These are phyloP conservation scores for Sphaeramia orbicularis DNA, from an alignment of 2,797 vertebrate genomes.

Conservation along the genomic window DNA sequence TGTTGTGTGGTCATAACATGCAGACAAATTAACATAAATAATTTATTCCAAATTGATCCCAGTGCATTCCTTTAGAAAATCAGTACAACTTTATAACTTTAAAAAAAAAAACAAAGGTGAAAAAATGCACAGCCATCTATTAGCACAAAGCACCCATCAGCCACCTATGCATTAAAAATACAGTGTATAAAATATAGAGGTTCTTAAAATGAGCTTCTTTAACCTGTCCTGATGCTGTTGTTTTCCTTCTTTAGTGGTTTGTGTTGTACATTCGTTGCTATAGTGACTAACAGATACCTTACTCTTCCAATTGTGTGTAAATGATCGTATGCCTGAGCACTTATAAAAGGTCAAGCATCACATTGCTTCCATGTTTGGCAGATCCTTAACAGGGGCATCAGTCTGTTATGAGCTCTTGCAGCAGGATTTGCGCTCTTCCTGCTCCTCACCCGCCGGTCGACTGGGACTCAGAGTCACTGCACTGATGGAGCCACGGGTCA, in stretches of 20 bases:
- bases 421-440: conserved; percentile 68
- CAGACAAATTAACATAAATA: conserved; percentile 64
- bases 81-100: conserved; percentile 42
- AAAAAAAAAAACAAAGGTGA: conserved; percentile 31
- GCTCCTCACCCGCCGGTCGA: conserved; percentile 42
- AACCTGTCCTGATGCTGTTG: conserved; percentile 3
- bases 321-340: conserved; percentile 3
- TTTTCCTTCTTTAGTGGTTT: conserved; percentile 29
- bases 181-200: conserved; percentile 18
- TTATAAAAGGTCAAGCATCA: conserved; percentile 2
- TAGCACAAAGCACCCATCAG: conserved; percentile 6
- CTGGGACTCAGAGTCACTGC: conserved; percentile 76
- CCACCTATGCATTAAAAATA: conserved; percentile 21
- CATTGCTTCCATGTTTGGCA: conserved; percentile 2
- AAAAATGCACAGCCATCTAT: not conserved
- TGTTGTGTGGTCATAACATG: conserved; percentile 24
- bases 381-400: not conserved
- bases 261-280: conserved; percentile 12
- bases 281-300: conserved; percentile 21
- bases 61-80: conserved; percentile 54
- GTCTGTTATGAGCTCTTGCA: conserved; percentile 72
- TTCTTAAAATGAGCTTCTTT: not conserved
- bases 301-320: conserved; percentile 9
- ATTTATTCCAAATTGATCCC: conserved; percentile 67
- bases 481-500: conserved; percentile 85